Evolutionary conservation across 2,888 invertebrate species (phyloP), one percentile per base, ranked within the genome.

Genomic region (Leptinotarsa peninsularis): DNA sequence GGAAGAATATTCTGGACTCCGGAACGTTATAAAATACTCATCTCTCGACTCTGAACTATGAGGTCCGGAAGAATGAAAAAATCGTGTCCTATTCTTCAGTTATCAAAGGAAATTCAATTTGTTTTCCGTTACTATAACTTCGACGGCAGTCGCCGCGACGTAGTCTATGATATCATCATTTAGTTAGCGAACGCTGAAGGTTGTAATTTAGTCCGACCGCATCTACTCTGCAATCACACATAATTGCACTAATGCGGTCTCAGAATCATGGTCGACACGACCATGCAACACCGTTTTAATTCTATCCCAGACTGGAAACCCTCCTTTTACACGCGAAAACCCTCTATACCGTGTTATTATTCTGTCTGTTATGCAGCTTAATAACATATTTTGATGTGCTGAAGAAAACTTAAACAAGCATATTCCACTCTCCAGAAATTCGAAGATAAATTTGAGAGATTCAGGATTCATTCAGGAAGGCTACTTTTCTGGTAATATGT

Each of bases 221-320:
- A 68, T 70, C 71, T 67, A 67, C 67, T 74, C 74, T 71, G 67
- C 71, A 75, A 71, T 75, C 71, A 74, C 43, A 71, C 67, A 67
- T 75, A 71, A 75, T 72, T 75, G 75, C 71, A 50, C 71, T 71
- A 75, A 71, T 75, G 75, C 52, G 71, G 75, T 71, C 75, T 71
- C 60, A 71, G 72, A 72, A 75, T 75, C 63, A 66, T 49, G 70
- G 72, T 66, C 66, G 66, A 17, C 72, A 50, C 18, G 54, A 66
- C 54, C 68, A 60, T 60, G 50, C 58, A 73, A 73, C 70, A 43
- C 70, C 49, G 73, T 71, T 74, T 71, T 74, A 71, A 67, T 74
- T 60, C 50, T 56, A 66, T 54, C 74, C 71, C 67, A 54, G 66
- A 18, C 21, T 15, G 27, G 49, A 27, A 49, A 52, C 60, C 49